Percentiles rank a stretch among this genome's conserved stretches.
Evolutionary conservation across 2,797 vertebrate species (phyloP).

Genomic region (Setipinna tenuifilis): DNA sequence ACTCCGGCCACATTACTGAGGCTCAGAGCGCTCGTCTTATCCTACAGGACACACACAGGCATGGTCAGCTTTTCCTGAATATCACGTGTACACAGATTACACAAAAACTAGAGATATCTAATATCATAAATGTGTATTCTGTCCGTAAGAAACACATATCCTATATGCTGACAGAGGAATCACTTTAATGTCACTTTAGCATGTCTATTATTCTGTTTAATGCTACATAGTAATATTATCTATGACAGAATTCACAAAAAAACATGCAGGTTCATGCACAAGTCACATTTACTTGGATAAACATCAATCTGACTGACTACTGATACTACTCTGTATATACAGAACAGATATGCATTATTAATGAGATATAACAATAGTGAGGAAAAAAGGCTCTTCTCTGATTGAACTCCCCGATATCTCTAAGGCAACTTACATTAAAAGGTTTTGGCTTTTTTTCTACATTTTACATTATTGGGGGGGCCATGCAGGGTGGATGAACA

Average conservation of each 20-base stretch:
- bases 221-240: constrained; percentile 8
- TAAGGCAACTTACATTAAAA: neutral
- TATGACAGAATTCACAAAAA: constrained; percentile 24
- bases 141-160: neutral
- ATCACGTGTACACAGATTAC: neutral
- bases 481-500: neutral
- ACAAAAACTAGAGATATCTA: neutral
- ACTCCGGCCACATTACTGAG: constrained; percentile 97
- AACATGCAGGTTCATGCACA: constrained; percentile 62
- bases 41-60: constrained; percentile 73
- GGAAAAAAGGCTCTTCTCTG: constrained; percentile 1
- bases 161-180: neutral
- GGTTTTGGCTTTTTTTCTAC: neutral
- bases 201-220: neutral
- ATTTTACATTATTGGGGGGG: constrained; percentile 12
- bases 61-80: neutral
- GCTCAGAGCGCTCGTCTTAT: constrained; percentile 97
- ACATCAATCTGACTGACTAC: constrained; percentile 41
- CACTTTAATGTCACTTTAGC: neutral
- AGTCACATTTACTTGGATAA: constrained; percentile 49
- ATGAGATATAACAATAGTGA: neutral
- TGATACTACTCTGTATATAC: constrained; percentile 11
- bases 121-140: neutral
- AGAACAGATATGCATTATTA: neutral
- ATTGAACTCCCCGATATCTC: neutral